These are phyloP conservation scores for Pollenia angustigena DNA, from an alignment of 2,888 invertebrate genomes.

Conservation along the genomic window DNA sequence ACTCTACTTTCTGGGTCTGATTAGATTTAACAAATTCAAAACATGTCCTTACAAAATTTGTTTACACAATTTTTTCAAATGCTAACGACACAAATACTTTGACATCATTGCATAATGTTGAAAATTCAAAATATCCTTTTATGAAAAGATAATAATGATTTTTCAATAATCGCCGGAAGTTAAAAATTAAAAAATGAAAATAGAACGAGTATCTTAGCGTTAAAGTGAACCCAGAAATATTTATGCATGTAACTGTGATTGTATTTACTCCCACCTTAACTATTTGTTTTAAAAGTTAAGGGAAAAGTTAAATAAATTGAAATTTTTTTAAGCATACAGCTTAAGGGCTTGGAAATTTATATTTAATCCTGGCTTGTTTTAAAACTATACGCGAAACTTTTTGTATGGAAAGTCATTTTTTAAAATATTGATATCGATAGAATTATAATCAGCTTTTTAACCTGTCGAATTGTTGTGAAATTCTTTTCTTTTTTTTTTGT, in stretches of 20 bases:
- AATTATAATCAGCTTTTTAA: too few relatives aligned
- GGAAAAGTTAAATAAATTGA: conserved; percentile 30
- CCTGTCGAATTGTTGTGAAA: too few relatives aligned
- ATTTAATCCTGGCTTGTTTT: too few relatives aligned
- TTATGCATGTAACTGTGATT: too few relatives aligned
- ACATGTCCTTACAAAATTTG: conserved; percentile 44
- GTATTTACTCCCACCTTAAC: too few relatives aligned
- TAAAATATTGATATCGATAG: too few relatives aligned
- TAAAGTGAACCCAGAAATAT: too few relatives aligned
- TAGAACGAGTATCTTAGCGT: neutral
- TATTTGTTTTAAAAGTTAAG: neutral
- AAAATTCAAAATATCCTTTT: conserved; percentile 2
- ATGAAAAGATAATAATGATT: conserved; percentile 40
- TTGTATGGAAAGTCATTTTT: too few relatives aligned
- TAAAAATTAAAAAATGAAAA: conserved; percentile 58
- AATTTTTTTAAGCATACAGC: neutral
- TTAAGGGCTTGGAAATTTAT: neutral
- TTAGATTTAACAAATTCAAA: conserved; percentile 51
- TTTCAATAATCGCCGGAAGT: conserved; percentile 66
- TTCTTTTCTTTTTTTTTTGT: too few relatives aligned
- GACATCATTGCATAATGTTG: neutral
- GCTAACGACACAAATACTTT: neutral
- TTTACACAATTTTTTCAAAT: conserved; percentile 30
- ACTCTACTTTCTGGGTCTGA: neutral
- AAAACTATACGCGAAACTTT: too few relatives aligned